Evolutionary conservation across 2,113 vertebrate species (phyloP).

Genomic region (Fulmarus glacialis): DNA sequence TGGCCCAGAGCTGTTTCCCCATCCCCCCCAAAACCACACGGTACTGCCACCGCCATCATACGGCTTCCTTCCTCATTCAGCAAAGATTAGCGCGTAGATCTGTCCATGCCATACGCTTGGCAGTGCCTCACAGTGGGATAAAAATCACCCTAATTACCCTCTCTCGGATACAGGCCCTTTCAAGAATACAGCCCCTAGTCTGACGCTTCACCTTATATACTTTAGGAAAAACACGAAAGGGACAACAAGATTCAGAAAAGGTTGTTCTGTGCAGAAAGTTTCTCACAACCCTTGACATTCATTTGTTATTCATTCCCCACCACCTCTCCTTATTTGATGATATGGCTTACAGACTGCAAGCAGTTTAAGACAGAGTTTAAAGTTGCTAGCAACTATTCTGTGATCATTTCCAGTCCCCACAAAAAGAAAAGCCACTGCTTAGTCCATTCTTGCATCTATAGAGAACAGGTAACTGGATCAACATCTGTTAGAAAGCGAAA

Average conservation of each 20-base stretch:
- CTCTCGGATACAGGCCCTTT: background rate
- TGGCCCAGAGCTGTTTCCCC: background rate
- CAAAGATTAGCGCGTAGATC: background rate
- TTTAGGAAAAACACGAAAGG: background rate
- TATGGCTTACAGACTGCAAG: background rate
- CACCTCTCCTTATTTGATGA: background rate
- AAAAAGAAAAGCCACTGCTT: background rate
- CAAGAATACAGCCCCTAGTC: background rate
- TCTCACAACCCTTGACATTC: background rate
- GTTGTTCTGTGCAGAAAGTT: background rate
- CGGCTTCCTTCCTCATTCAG: background rate
- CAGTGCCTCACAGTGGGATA: background rate
- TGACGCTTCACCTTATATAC: background rate
- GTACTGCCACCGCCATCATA: background rate
- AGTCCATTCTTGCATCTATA: background rate
- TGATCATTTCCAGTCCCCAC: background rate
- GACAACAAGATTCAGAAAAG: background rate
- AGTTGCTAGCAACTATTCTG: background rate
- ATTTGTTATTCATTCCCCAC: background rate
- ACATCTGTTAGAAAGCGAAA: background rate
- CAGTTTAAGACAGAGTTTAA: background rate
- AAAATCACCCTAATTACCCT: background rate
- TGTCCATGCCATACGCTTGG: fast-evolving
- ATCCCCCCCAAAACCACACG: background rate
- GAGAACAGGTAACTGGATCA: background rate